Conservation (phyloP, 2,797 vertebrate genomes). For the Neomorphus geoffroyi region DNA sequence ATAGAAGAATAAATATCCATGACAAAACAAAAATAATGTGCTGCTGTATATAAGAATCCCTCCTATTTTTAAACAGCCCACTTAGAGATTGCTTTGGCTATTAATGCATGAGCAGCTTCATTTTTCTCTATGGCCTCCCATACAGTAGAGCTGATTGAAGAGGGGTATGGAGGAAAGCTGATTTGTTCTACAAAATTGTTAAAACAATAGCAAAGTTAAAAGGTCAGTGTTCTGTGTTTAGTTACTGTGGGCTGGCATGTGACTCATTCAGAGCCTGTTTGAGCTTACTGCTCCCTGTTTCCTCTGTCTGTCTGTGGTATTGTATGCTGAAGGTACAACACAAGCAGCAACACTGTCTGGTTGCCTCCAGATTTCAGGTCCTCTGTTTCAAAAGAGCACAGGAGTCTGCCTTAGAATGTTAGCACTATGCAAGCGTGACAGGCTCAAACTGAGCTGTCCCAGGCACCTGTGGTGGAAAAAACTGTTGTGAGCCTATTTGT, state of each 20-base stretch:
- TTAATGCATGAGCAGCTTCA: not conserved
- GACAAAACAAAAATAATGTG: not conserved
- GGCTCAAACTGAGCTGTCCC: fast-evolving
- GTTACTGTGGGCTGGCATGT: not conserved
- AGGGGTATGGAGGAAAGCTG: not conserved
- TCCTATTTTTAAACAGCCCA: not conserved
- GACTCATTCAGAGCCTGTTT: not conserved
- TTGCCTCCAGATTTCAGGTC: not conserved
- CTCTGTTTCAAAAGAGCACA: too few relatives aligned
- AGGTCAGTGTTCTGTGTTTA: not conserved
- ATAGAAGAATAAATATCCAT: not conserved
- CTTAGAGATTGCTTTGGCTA: not conserved
- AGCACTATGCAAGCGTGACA: fast-evolving
- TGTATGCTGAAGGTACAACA: fast-evolving
- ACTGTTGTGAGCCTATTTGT: not conserved
- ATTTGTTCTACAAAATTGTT: not conserved
- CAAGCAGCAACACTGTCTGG: fast-evolving
- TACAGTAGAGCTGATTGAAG: not conserved
- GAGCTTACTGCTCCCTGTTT: not conserved
- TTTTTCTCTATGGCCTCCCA: not conserved
- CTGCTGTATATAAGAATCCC: not conserved
- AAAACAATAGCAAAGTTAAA: not conserved
- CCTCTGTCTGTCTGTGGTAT: fast-evolving
- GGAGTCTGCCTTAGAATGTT: not conserved
- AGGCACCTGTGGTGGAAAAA: not conserved